These are phyloP conservation scores for Cepaea hortensis DNA, from an alignment of 2,888 invertebrate species.

Conservation along the genomic window DNA sequence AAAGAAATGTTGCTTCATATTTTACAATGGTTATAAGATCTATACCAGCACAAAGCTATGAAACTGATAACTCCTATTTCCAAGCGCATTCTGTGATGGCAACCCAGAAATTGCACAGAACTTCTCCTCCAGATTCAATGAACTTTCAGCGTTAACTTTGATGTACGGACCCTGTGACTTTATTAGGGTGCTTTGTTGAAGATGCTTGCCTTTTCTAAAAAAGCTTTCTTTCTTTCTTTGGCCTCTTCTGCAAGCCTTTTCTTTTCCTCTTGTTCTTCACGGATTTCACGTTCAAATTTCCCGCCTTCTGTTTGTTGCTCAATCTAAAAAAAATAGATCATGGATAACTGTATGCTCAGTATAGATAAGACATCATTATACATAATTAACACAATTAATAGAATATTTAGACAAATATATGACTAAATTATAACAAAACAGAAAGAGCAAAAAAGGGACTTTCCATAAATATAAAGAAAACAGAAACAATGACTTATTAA, in stretches of 20 bases:
- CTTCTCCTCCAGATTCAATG: not conserved
- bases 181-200: conserved; percentile 79
- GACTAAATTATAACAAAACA: too few species aligned
- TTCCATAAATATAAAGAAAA: too few species aligned
- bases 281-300: conserved; percentile 94
- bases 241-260: conserved; percentile 89
- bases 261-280: conserved; percentile 92
- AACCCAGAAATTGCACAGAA: not conserved
- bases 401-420: too few species aligned
- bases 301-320: conserved; percentile 88
- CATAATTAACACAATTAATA: too few species aligned
- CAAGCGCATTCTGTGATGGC: too few species aligned
- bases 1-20: not conserved
- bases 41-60: not conserved
- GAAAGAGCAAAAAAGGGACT: too few species aligned
- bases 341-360: not conserved
- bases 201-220: conserved; percentile 91
- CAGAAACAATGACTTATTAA: too few species aligned
- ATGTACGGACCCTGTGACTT: not conserved
- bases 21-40: not conserved
- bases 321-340: conserved; percentile 80
- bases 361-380: not conserved
- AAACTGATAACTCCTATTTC: not conserved
- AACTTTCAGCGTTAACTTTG: not conserved
- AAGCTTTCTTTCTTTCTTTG: conserved; percentile 86